Evolutionary conservation across 2,113 vertebrate genomes (phyloP).

Genomic region (Clinocottus analis): DNA sequence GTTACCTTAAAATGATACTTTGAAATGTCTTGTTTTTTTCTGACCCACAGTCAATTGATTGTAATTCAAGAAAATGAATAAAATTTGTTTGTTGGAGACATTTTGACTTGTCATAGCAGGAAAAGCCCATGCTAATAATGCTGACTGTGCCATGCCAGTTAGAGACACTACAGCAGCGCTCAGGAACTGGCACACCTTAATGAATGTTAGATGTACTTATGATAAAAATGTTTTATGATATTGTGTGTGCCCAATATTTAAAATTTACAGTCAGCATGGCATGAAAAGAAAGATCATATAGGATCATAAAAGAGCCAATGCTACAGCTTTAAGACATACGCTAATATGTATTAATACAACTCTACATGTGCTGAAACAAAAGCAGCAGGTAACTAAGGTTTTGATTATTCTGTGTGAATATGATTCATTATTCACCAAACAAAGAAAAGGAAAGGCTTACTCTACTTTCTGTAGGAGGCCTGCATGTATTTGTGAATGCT

Average conservation of each 20-base stretch:
- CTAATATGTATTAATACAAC: conserved; percentile 5
- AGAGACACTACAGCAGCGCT: background rate
- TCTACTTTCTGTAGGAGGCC: background rate
- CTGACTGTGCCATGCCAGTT: background rate
- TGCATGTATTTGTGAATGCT: conserved; percentile 6
- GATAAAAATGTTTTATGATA: background rate
- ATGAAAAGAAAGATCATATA: background rate
- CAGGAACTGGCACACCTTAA: background rate
- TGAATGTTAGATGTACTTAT: background rate
- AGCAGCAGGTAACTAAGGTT: conserved; percentile 31
- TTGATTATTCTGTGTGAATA: conserved; percentile 26
- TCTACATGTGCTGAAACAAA: background rate
- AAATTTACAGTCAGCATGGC: background rate
- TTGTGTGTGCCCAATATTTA: background rate
- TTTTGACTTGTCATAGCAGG: background rate
- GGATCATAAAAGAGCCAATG: background rate
- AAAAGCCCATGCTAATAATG: background rate
- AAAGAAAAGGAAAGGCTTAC: conserved; percentile 47
- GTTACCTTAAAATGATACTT: background rate
- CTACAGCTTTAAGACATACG: background rate
- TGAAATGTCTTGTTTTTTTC: background rate
- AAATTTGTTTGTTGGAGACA: background rate
- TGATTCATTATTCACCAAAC: conserved; percentile 31
- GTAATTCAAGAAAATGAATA: background rate
- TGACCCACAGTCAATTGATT: background rate